These are phyloP conservation scores for Electrona antarctica DNA, from an alignment of 2,113 vertebrate species.

Conservation along the genomic window DNA sequence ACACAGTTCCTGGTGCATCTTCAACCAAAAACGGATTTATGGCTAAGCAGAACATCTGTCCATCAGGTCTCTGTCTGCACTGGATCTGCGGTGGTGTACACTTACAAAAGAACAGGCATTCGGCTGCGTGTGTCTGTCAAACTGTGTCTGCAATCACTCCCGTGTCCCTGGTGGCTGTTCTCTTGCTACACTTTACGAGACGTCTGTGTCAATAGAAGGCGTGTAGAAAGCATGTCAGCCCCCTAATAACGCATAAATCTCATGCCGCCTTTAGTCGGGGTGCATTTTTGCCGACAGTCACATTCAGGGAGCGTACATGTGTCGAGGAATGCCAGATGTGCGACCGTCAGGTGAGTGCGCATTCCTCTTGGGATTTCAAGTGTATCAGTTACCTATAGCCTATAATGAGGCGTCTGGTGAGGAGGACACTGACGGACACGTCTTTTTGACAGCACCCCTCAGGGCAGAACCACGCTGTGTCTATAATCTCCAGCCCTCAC, in stretches of 20 bases:
- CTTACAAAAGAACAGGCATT: conserved; percentile 36
- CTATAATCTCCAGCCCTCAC: conserved; percentile 42
- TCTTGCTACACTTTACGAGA: conserved; percentile 39
- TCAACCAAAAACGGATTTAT: conserved; percentile 48
- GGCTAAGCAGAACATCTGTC: conserved; percentile 36
- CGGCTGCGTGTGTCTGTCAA: conserved; percentile 33
- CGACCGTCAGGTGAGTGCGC: conserved; percentile 45
- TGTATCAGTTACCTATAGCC: conserved; percentile 56
- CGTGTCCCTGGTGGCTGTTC: conserved; percentile 38
- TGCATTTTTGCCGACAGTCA: conserved; percentile 47
- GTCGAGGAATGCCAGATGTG: conserved; percentile 38
- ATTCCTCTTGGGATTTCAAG: conserved; percentile 39
- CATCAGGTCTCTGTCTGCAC: conserved; percentile 16
- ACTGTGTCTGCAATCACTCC: conserved; percentile 48
- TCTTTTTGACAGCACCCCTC: conserved; percentile 46
- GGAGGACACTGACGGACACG: conserved; percentile 43
- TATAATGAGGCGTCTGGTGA: conserved; percentile 50
- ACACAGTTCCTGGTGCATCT: conserved; percentile 60
- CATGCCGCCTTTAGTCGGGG: conserved; percentile 21
- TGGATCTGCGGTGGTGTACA: conserved; percentile 37
- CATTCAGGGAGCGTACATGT: conserved; percentile 18
- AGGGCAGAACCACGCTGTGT: conserved; percentile 35
- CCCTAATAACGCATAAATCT: conserved; percentile 37
- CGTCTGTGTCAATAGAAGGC: conserved; percentile 44
- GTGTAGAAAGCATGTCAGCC: conserved; percentile 42